Base-by-base conservation (phyloP, 2,888 invertebrate genomes). In the Ormyrus nitidulus region DNA sequence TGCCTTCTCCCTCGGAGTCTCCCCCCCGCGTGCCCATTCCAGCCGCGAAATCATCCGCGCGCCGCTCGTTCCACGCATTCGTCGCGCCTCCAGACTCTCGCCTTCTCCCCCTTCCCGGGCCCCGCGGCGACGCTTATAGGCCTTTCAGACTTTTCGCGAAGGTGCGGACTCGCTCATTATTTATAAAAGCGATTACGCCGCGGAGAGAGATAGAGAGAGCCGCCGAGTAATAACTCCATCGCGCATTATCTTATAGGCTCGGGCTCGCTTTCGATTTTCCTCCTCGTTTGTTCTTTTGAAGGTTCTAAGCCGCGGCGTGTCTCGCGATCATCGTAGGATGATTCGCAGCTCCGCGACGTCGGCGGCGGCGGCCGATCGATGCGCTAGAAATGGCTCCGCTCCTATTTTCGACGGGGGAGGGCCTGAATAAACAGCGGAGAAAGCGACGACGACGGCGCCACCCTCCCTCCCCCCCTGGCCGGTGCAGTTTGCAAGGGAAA, bases 1-100 rank as follows among this genome's bases (percentile, higher is more conserved):
- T n/a, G 86, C 86, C 84, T 84, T 51, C 51, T 80, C 71, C 58
- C 58, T 51, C 7, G 19, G n/a, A 4, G 34, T 49, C 34, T 2
- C 34, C 34, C 46, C 13, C 34, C 48, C 46, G 0, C 46, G 53
- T 9, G 44, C 1, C 13, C 13, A 9, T 48, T 7, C 44, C 53
- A 44, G 51, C 54, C 77, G 69, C 77, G 70, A 64, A 56, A 58
- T 70, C 54, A 6, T 34, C 56, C 56, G 10, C 53, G 8, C 46
- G 13, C 8, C 34, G 48, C 62, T 62, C 68, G 69, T 46, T 13
- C 44, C 49, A 19, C 19, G 13, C 7, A 65, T 48, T 56, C 65
- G 73, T 46, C 56, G 70, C 56, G 46, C 9, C 44, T 59, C 53
- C 13, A 46, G 46, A 61, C 34, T 34, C 34, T 59, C 59, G 0